Evolutionary conservation across 2,888 invertebrate species (phyloP).

Genomic region (Drosophila percnosoma): DNA sequence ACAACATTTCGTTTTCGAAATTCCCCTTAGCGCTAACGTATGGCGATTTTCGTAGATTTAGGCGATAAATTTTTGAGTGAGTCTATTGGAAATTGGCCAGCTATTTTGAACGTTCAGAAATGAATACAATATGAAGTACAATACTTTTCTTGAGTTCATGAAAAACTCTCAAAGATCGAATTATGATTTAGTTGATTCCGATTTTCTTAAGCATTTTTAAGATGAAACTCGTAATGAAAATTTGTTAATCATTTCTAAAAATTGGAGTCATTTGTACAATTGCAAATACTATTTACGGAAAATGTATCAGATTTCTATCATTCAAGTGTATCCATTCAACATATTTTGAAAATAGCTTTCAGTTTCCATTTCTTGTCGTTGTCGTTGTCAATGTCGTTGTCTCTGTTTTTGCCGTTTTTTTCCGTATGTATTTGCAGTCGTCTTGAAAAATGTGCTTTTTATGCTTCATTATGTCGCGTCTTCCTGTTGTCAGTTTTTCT

Average conservation of each 20-base stretch:
- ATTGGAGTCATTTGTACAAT: not conserved
- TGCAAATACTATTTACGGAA: too few relatives aligned
- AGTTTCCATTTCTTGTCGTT: conserved; percentile 23
- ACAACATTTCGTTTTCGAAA: not conserved
- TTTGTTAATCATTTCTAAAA: not conserved
- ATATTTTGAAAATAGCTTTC: conserved; percentile 17
- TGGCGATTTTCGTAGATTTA: not conserved
- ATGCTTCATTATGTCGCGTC: conserved; percentile 79
- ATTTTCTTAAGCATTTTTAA: not conserved
- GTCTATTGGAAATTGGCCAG: not conserved
- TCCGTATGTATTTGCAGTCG: conserved; percentile 58
- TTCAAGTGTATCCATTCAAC: conserved; percentile 31
- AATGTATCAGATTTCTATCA: not conserved
- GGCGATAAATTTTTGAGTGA: not conserved
- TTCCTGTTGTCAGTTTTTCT: conserved; percentile 79
- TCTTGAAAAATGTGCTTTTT: conserved; percentile 77
- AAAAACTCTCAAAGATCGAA: not conserved
- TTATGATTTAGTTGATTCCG: not conserved
- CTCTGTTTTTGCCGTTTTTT: conserved; percentile 6
- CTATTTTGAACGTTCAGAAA: not conserved
- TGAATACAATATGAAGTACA: not conserved
- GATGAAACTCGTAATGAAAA: not conserved
- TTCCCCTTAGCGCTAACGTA: too few relatives aligned
- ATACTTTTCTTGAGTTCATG: not conserved
- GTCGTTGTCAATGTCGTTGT: not conserved